A percentile compares a stretch with the other conserved stretches of the same genome.
phyloP scores from a whole-genome alignment of 2,113 vertebrate species.

The Gadus chalcogrammus region DNA sequence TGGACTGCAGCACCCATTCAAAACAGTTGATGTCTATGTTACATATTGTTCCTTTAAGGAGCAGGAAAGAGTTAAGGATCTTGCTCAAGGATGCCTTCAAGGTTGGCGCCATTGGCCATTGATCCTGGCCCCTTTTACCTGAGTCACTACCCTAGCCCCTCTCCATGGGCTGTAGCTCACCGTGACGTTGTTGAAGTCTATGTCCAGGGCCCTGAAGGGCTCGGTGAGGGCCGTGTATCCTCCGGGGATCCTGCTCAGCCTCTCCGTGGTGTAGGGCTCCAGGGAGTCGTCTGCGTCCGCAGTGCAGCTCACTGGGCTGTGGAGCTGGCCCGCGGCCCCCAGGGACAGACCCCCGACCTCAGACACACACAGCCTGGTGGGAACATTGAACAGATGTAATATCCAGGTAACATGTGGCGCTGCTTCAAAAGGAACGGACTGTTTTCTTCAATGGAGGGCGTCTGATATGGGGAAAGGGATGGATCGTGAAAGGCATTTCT shows the following conservation, averaged over 20 bases:
- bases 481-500: too few species aligned
- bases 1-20: too few species aligned
- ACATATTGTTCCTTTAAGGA: too few species aligned
- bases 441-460: too few species aligned
- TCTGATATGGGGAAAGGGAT: too few species aligned
- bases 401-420: not conserved
- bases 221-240: slow-evolving; percentile 84
- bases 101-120: too few species aligned
- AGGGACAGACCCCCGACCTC: slow-evolving; percentile 80
- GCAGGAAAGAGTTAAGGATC: too few species aligned
- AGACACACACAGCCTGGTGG: slow-evolving; percentile 71
- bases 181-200: slow-evolving; percentile 90
- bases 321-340: slow-evolving; percentile 75
- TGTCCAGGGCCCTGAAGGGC: slow-evolving; percentile 81
- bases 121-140: too few species aligned
- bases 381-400: not conserved
- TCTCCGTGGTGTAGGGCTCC: slow-evolving; percentile 95
- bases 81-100: not conserved
- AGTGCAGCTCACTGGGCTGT: slow-evolving; percentile 77
- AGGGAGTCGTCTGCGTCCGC: slow-evolving; percentile 77
- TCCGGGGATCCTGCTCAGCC: slow-evolving; percentile 85
- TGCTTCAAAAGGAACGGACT: too few species aligned
- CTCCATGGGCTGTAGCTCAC: slow-evolving; percentile 62
- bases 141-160: not conserved
- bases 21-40: too few species aligned